Evolutionary conservation across 2,113 vertebrate genomes (phyloP), one percentile per base, ranked within the genome.

Genomic region (Cyphomyrus discorhynchus): DNA sequence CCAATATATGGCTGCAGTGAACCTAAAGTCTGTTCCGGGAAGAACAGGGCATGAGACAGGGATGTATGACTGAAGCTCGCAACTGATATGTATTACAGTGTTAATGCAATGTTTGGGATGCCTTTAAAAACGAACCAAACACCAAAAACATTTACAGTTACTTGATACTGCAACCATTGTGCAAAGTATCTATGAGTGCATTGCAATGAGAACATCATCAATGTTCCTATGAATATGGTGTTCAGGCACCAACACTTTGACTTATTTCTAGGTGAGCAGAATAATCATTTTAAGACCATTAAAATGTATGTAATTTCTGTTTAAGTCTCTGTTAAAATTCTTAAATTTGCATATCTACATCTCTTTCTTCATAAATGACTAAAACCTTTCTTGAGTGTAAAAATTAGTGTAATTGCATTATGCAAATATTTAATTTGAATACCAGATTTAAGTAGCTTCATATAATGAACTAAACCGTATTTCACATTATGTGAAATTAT

Each of bases 221-320:
- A 5, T 31, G 31, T 70, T 70, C 31, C 31, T 70, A 31, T 70
- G 27, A 70, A 70, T 15, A 77, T 49, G 27, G 62, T 11, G 53
- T 99, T 96, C 96, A 96, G 96, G 95, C 95, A 95, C 88, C 93
- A 95, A 95, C 95, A 95, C 95, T 96, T 88, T 7, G 3, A 35
- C 49, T 74, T 17, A 66, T 35, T 88, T 49, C 66, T 42, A 77
- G 88, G 8, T 74, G 88, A 27, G 15, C n/a, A 47, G 45, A 88
- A 35, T 77, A 50, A 50, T 88, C 7, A 80, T 19, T 35, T 80
- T 19, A 42, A 80, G 31, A 42, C 74, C 35, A 80, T 80, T 80
- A 39, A 77, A 70, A 80, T 6, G 35, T 19, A 35, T 80, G 17
- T 42, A 19, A 35, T 80, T 42, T 42, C 31, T 80, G 35, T 42